Percentiles rank a stretch among this genome's conserved stretches.
phyloP scores from a whole-genome alignment of 2,797 vertebrate genomes.

The Hippocampus kuda region DNA sequence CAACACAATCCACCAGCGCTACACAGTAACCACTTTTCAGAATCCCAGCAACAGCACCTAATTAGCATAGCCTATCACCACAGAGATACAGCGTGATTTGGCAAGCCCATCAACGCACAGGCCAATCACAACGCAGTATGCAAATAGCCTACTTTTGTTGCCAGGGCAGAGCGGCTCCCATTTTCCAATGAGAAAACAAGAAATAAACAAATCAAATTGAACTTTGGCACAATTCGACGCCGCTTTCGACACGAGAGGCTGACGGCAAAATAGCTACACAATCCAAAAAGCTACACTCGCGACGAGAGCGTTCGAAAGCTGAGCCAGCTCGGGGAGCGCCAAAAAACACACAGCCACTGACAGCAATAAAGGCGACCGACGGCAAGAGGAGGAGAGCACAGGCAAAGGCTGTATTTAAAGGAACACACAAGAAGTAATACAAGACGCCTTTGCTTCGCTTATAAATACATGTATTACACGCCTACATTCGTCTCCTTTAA shows the following conservation, averaged over 20 bases:
- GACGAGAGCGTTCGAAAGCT: constrained; percentile 67
- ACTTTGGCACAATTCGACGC: constrained; percentile 92
- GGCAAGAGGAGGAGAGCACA: constrained; percentile 48
- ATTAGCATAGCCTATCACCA: constrained; percentile 99
- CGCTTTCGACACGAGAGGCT: constrained; percentile 74
- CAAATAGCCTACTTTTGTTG: constrained; percentile 96
- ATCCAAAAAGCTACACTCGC: constrained; percentile 66
- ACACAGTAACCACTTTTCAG: constrained; percentile 84
- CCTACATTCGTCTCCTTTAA: not conserved
- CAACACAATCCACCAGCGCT: constrained; percentile 90
- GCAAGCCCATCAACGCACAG: constrained; percentile 68
- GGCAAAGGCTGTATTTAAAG: constrained; percentile 35
- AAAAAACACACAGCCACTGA: constrained; percentile 61
- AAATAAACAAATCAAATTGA: constrained; percentile 97
- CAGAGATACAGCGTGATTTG: constrained; percentile 84
- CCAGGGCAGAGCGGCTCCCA: constrained; percentile 92
- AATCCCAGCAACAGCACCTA: constrained; percentile 98
- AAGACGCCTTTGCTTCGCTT: constrained; percentile 1
- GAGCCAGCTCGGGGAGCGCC: constrained; percentile 64
- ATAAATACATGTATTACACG: not conserved
- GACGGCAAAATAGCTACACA: constrained; percentile 73
- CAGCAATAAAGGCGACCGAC: constrained; percentile 65
- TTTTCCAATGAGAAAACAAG: constrained; percentile 99
- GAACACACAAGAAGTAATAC: constrained; percentile 7
- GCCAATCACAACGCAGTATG: constrained; percentile 90